Conservation (phyloP, 2,113 vertebrate species). For the Crocuta crocuta region DNA sequence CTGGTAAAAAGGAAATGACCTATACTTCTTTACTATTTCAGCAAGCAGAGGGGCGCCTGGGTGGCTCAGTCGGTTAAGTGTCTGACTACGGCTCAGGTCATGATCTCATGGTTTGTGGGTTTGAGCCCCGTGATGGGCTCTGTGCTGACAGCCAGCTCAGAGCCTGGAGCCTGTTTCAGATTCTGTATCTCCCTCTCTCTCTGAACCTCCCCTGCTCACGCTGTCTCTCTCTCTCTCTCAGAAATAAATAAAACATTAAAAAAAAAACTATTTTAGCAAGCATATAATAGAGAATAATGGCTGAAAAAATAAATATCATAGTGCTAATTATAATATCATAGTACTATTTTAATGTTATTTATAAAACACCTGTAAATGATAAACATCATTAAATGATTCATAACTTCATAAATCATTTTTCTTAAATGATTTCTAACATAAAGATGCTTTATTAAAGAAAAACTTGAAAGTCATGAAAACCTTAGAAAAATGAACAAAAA, state of each 20-base stretch:
- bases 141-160: too few species aligned
- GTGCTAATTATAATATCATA: not conserved
- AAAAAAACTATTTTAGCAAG: slow-evolving; percentile 44
- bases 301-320: slow-evolving; percentile 47
- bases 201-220: too few species aligned
- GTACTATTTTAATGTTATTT: not conserved
- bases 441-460: slow-evolving; percentile 68
- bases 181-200: too few species aligned
- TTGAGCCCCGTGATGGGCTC: too few species aligned
- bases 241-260: too few species aligned
- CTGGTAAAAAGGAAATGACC: slow-evolving; percentile 52
- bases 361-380: not conserved
- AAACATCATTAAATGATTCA: slow-evolving; percentile 60
- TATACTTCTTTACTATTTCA: slow-evolving; percentile 72
- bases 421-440: slow-evolving; percentile 66
- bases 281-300: slow-evolving; percentile 63
- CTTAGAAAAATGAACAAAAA: slow-evolving; percentile 42
- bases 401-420: slow-evolving; percentile 70
- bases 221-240: too few species aligned
- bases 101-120: too few species aligned
- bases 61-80: too few species aligned
- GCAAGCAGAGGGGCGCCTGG: not conserved
- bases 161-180: too few species aligned
- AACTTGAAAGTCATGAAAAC: slow-evolving; percentile 59
- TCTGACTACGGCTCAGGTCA: too few species aligned